Conservation (phyloP, 2,888 invertebrate species). For the Panopea generosa region DNA sequence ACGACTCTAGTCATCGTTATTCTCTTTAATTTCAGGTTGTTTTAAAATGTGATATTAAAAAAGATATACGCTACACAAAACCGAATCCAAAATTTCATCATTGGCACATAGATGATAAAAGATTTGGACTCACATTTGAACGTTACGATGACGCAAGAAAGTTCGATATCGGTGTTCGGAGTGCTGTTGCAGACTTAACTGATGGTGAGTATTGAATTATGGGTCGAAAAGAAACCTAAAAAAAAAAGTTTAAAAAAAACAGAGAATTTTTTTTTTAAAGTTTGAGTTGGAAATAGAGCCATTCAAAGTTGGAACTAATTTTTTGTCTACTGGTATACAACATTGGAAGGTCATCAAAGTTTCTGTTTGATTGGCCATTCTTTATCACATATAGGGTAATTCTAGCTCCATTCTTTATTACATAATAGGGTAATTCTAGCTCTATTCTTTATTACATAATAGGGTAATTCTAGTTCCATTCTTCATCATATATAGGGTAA, state of each 20-base stretch:
- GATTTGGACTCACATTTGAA: constrained; percentile 98
- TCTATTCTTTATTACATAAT: too few relatives aligned
- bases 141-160: constrained; percentile 96
- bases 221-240: too few relatives aligned
- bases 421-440: too few relatives aligned
- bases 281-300: background rate
- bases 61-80: constrained; percentile 98
- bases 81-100: constrained; percentile 99
- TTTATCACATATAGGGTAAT: too few relatives aligned
- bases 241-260: too few relatives aligned
- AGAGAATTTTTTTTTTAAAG: background rate
- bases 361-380: too few relatives aligned
- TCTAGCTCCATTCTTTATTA: too few relatives aligned
- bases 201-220: constrained; percentile 90
- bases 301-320: background rate
- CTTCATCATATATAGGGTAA: too few relatives aligned
- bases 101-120: constrained; percentile 97
- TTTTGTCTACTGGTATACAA: background rate
- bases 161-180: constrained; percentile 96
- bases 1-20: too few relatives aligned
- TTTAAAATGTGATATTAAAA: constrained; percentile 96
- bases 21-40: constrained; percentile 91
- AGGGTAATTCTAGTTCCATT: too few relatives aligned
- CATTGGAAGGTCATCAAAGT: background rate
- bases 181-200: constrained; percentile 94